Percentiles rank a stretch among this genome's conserved stretches.
Conservation (phyloP, 2,797 vertebrate genomes). For the Gymnoscopelus braueri region DNA sequence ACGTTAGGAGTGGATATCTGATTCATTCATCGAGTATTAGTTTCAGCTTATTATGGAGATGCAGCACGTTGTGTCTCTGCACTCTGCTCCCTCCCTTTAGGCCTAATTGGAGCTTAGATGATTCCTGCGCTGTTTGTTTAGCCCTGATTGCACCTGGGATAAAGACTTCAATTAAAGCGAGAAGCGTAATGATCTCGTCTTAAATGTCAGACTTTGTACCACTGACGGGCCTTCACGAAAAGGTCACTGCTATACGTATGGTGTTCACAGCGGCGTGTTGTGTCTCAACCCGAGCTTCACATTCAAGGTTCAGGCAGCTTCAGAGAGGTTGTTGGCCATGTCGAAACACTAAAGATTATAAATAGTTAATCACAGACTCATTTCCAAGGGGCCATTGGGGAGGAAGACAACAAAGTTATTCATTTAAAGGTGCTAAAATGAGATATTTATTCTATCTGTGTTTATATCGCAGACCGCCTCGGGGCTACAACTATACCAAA, state of each 20-base stretch:
- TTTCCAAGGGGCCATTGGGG: conserved; percentile 61
- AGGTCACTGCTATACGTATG: conserved; percentile 50
- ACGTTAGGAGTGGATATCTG: conserved; percentile 65
- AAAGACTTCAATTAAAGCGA: conserved; percentile 74
- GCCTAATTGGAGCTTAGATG: conserved; percentile 72
- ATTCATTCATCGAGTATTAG: conserved; percentile 68
- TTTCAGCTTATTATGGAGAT: conserved; percentile 70
- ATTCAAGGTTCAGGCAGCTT: conserved; percentile 3
- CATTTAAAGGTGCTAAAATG: conserved; percentile 74
- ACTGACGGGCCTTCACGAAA: conserved; percentile 53
- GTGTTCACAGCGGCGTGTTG: conserved; percentile 32
- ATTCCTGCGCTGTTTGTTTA: conserved; percentile 72
- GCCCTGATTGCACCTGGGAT: conserved; percentile 78
- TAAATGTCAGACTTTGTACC: conserved; percentile 65
- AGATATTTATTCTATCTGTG: conserved; percentile 77
- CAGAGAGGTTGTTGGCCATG: conserved; percentile 55
- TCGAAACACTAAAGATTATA: conserved; percentile 66
- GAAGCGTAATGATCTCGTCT: conserved; percentile 73
- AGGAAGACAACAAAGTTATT: conserved; percentile 75
- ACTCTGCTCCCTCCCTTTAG: conserved; percentile 55
- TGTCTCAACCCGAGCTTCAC: neutral
- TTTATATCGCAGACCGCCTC: conserved; percentile 73
- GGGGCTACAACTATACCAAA: conserved; percentile 66
- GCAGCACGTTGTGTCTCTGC: conserved; percentile 52
- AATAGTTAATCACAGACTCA: conserved; percentile 76